phyloP scores from a whole-genome alignment of 2,888 invertebrate species.

The Zelleria hepariella region DNA sequence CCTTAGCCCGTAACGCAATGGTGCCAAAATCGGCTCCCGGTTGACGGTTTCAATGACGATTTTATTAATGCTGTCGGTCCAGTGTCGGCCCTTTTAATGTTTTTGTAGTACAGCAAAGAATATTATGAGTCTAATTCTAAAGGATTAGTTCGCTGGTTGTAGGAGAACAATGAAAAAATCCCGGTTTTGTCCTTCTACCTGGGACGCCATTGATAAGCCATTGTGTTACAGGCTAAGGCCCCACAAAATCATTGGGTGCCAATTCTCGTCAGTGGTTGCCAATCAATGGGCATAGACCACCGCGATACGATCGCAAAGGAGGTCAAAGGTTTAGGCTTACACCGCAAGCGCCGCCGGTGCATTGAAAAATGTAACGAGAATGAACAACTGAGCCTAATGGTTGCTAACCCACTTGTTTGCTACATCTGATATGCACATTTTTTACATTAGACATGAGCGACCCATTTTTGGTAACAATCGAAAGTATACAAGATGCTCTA shows the following conservation, averaged over 20 bases:
- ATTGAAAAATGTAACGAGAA: not conserved
- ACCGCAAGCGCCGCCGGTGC: not conserved
- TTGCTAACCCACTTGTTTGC: conserved; percentile 6
- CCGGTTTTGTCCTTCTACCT: no score
- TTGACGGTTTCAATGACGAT: no score
- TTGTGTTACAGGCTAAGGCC: no score
- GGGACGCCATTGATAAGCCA: no score
- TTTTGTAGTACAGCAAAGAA: no score
- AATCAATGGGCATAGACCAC: not conserved
- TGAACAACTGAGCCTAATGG: not conserved
- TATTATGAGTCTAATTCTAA: no score
- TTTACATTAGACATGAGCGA: not conserved
- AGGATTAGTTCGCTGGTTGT: no score
- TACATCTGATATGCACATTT: not conserved
- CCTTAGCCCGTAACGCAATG: no score
- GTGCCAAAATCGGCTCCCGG: no score
- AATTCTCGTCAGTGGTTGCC: conserved; percentile 1
- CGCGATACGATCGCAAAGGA: not conserved
- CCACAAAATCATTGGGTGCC: conserved; percentile 2
- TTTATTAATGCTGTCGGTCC: no score
- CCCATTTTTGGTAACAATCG: not conserved
- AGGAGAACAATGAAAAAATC: no score
- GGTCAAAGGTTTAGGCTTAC: conserved; percentile 6
- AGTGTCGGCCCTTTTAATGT: no score
- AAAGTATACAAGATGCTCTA: not conserved